Evolutionary conservation across 2,113 vertebrate species (phyloP), one percentile per base, ranked within the genome.

Genomic region (Seriola aureovittata): DNA sequence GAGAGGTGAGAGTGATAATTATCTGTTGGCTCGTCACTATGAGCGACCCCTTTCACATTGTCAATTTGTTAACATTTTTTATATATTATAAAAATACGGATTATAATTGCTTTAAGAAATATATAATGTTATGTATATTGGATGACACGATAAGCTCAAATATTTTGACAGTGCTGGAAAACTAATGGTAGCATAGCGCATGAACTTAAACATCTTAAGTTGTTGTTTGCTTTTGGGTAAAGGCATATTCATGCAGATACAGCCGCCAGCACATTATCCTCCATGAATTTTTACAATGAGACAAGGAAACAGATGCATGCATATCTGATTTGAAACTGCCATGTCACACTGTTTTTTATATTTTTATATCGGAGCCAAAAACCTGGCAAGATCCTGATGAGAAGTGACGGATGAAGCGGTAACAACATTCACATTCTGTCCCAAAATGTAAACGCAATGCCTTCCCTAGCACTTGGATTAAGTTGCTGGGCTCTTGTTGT

Each of bases 381-480:
- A 19, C 40, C 13, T 13, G 23, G 50, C 5, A 44, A 58, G 14
- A 66, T 66, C 5, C 75, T 42, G 40, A 67, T 13, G 55, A 36
- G 16, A 46, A 63, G 55, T 55, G 55, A 32, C 13, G 16, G 12
- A 52, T 23, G n/a, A 25, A 68, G 34, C 25, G 11, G 32, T 9
- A 69, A 40, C 13, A 3, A 11, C 29, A 2, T 6, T 74, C 52
- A 48, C 29, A 34, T 50, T n/a, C 58, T 54, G 34, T 48, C 58
- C 68, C 19, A 71, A 58, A 73, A 64, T 71, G 50, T 80, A 44
- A 75, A 19, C 13, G 3, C 60, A 25, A 70, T 70, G 72, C 13
- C 38, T 83, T 66, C 17, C 44, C 25, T 6, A 25, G 13, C 75
- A 40, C 75, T 86, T 85, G 88, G 85, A 75, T 78, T 38, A 75